A percentile compares a stretch with the other conserved stretches of the same genome.
phyloP scores from a whole-genome alignment of 2,797 vertebrate species.

The Staurois parvus region DNA sequence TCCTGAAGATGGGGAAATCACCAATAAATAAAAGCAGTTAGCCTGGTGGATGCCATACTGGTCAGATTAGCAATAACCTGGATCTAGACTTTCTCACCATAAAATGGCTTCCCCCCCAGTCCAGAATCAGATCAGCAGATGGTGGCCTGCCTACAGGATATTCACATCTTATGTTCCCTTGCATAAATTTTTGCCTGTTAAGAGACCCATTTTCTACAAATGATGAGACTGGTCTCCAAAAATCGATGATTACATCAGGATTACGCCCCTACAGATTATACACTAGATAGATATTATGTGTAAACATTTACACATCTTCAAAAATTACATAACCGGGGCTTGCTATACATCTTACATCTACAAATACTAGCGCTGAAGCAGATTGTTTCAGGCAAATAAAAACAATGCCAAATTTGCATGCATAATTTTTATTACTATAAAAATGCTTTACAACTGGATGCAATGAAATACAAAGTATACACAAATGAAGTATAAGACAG shows the following conservation, averaged over 20 bases:
- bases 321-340: background rate
- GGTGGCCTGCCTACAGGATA: slow-evolving; percentile 21
- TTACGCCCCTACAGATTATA: background rate
- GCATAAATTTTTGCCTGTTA: background rate
- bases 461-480: background rate
- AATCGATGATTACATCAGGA: background rate
- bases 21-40: background rate
- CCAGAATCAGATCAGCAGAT: slow-evolving; percentile 17
- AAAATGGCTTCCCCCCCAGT: slow-evolving; percentile 53
- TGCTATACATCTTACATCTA: background rate
- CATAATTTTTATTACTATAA: background rate
- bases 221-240: background rate
- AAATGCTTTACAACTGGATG: background rate
- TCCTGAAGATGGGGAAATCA: background rate
- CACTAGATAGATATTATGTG: background rate
- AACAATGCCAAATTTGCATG: background rate
- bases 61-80: background rate
- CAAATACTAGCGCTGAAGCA: background rate
- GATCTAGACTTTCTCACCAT: slow-evolving; percentile 19
- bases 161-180: background rate
- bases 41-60: background rate
- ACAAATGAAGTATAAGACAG: background rate
- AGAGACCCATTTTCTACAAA: background rate
- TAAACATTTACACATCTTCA: background rate
- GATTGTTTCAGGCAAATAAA: background rate